phyloP scores from a whole-genome alignment of 1,140 invertebrate genomes.

The Babylonia areolata region DNA sequence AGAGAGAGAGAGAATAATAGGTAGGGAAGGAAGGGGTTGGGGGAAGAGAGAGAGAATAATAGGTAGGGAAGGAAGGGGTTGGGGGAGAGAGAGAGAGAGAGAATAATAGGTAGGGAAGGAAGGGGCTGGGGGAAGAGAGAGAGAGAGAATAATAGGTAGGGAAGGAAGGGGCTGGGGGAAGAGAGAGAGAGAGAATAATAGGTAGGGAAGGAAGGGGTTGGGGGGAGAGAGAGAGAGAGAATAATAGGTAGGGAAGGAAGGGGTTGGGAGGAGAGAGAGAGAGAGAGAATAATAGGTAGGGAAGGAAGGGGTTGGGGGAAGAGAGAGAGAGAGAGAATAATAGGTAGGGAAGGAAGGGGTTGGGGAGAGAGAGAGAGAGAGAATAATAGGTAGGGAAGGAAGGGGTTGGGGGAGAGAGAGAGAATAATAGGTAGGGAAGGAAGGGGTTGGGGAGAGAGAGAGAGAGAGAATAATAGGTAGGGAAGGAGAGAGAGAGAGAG shows the following conservation, averaged over 20 bases:
- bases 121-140: not conserved
- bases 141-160: not conserved
- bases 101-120: not conserved
- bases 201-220: too few species aligned
- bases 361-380: too few species aligned
- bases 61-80: not conserved
- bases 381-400: too few species aligned
- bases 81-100: not conserved
- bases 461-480: too few species aligned
- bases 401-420: too few species aligned
- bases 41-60: too few species aligned
- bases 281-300: not conserved
- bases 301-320: too few species aligned
- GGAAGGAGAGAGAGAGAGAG: too few species aligned
- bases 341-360: not conserved
- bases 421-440: too few species aligned
- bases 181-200: not conserved
- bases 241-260: not conserved
- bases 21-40: too few species aligned
- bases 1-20: too few species aligned
- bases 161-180: not conserved
- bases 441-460: too few species aligned
- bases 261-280: not conserved
- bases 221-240: conserved; percentile 6
- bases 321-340: not conserved